phyloP scores from a whole-genome alignment of 1,140 invertebrate species.

The Pentalonia nigronervosa region DNA sequence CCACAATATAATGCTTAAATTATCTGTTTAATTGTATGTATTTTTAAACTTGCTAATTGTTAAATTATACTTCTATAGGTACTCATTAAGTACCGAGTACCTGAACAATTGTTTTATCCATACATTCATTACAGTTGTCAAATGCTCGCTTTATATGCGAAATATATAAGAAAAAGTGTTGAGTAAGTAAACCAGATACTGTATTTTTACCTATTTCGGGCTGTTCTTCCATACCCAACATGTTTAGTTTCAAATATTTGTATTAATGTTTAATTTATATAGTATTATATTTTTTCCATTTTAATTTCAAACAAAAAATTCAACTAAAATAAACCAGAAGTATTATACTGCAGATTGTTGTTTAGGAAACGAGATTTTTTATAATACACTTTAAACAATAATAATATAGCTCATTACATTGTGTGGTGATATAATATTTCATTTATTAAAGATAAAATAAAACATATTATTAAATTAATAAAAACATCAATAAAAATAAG shows the following conservation, averaged over 20 bases:
- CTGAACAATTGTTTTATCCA: constrained; percentile 3
- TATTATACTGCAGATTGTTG: not conserved
- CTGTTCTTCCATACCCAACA: not conserved
- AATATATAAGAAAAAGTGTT: not conserved
- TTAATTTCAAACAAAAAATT: not conserved
- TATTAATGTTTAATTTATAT: not conserved
- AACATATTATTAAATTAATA: constrained; percentile 27
- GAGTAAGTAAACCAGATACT: not conserved
- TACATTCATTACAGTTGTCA: not conserved
- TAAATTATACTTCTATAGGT: not conserved
- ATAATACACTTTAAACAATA: not conserved
- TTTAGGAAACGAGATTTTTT: not conserved
- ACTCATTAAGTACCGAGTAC: not conserved
- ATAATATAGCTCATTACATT: not conserved
- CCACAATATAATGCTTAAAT: not conserved
- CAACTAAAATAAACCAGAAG: not conserved
- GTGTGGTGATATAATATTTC: not conserved
- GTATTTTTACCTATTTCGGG: not conserved
- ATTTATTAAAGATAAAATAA: constrained; percentile 50
- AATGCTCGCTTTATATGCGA: not conserved
- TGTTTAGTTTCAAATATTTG: not conserved
- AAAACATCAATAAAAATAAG: constrained; percentile 41
- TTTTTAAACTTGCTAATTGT: not conserved
- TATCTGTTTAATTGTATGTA: not conserved
- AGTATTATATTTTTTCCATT: not conserved